Evolutionary conservation across 2,797 vertebrate genomes (phyloP), one percentile per base, ranked within the genome.

Genomic region (Rousettus madagascariensis): DNA sequence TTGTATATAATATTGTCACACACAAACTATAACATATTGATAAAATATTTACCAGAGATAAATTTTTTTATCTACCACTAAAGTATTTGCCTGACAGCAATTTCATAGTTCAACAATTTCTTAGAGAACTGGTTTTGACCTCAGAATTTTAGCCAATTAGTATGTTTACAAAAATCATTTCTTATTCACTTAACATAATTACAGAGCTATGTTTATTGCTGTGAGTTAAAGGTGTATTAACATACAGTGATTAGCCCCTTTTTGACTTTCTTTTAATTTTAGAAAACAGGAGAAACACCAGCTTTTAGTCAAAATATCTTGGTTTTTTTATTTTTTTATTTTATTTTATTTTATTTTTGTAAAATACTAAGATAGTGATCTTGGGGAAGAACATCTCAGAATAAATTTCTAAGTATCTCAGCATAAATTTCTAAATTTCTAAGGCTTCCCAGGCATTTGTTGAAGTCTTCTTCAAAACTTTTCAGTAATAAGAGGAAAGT

Each of bases 181-280:
- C 78, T 95, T 97, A 95, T 96, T 96, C 95, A 96, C 65, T 95
- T 97, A 96, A 84, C 43, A 84, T 95, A 97, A 97, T 97, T 96
- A 93, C 24, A 96, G 91, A 96, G 71, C 49, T 83, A 13, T 63
- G 72, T 36, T 88, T 49, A 84, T 13, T 59, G 55, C 69, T 84
- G 7, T 90, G 82, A 95, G 66, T 83, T 93, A 94, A 95, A 95
- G 71, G 57, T 93, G 3, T 71, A 86, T 95, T 92, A 95, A 33
- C 61, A 75, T 24, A 26, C 59, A 51, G 15, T 43, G 55, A 96
- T 89, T 92, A 92, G 36, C 30, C 89, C 46, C 49, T 83, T 91
- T 94, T 83, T 93, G 85, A 87, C 51, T 92, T 49, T 38, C 53
- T 92, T 84, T 66, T 77, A 78, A 83, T 96, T 89, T 65, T 69